Evolutionary conservation across 2,797 vertebrate genomes (phyloP).

Genomic region (Rhabdomys pumilio): DNA sequence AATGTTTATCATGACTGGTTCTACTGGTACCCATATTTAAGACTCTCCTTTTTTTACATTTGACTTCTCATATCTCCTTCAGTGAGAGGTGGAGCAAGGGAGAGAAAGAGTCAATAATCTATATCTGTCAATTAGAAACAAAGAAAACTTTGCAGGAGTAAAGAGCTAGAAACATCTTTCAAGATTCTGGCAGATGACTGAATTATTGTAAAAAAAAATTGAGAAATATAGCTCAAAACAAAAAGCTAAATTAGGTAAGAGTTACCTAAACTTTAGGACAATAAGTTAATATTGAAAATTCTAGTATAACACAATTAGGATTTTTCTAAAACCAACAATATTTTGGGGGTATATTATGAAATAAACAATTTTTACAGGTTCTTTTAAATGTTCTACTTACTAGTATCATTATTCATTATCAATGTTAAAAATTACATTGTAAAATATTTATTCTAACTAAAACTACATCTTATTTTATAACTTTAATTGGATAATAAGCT

Average conservation of each 20-base stretch:
- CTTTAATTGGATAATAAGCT: background rate
- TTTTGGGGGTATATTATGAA: background rate
- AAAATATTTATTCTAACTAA: slow-evolving; percentile 1
- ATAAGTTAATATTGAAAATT: background rate
- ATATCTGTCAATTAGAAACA: background rate
- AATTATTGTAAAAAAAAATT: background rate
- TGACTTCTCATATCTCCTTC: background rate
- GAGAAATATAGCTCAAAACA: background rate
- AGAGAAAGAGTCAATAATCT: background rate
- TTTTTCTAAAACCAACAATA: background rate
- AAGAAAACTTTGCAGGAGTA: background rate
- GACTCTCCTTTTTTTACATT: background rate
- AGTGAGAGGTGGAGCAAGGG: background rate
- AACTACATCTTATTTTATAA: background rate
- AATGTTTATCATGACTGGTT: background rate
- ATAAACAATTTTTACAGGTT: background rate
- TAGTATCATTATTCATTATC: background rate
- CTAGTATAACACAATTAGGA: background rate
- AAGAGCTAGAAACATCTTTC: background rate
- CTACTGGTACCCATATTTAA: background rate
- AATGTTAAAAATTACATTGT: background rate
- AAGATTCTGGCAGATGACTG: background rate
- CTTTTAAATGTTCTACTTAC: background rate
- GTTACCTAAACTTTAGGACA: background rate
- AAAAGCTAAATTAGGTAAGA: background rate